Conservation (phyloP, 2,888 invertebrate species). For the Leptopilina syphax region DNA sequence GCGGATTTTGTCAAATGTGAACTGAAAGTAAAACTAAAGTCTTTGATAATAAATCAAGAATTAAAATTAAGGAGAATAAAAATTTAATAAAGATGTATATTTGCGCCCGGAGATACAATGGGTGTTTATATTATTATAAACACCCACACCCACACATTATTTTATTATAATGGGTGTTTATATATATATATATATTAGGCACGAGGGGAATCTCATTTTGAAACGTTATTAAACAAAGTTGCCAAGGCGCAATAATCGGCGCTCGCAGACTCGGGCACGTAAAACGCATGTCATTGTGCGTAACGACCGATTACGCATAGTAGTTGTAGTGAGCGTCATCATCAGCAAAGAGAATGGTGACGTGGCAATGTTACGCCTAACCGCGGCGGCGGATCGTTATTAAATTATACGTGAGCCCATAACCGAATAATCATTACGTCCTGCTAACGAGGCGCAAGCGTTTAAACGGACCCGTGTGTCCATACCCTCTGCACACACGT, state of each 20-base stretch:
- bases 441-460: conserved; percentile 70
- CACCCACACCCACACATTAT: no score
- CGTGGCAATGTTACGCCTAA: conserved; percentile 71
- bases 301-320: conserved; percentile 74
- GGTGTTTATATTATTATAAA: no score
- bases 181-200: no score
- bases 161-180: no score
- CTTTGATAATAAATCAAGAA: no score
- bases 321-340: conserved; percentile 64
- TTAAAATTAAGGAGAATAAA: no score
- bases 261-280: conserved; percentile 57
- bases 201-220: neutral
- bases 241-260: conserved; percentile 55
- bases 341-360: conserved; percentile 65
- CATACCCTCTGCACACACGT: no score
- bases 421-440: conserved; percentile 74
- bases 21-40: no score
- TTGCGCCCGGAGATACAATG: no score
- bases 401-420: conserved; percentile 74
- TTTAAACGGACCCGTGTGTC: conserved; percentile 56
- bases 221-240: neutral
- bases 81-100: no score
- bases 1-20: no score
- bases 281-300: conserved; percentile 75
- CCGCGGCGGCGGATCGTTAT: conserved; percentile 72